phyloP scores from a whole-genome alignment of 2,888 invertebrate species.

The Spialia ferax region DNA sequence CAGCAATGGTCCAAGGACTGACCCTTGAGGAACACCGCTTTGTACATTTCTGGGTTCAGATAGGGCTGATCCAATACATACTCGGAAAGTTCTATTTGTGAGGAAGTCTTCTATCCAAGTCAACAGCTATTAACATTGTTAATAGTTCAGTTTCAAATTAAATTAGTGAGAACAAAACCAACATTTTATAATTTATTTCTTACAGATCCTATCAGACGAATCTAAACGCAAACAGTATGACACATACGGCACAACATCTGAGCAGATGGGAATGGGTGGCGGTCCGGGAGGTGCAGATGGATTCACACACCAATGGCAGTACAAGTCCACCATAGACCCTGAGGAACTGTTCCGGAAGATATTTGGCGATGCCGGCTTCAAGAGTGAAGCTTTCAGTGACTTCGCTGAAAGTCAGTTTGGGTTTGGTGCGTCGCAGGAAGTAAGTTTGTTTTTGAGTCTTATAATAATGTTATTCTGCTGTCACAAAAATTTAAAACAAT shows the following conservation, averaged over 20 bases:
- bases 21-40: no score
- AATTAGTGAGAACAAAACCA: no score
- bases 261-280: slow-evolving; percentile 93
- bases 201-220: slow-evolving; percentile 95
- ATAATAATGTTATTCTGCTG: neutral
- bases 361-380: slow-evolving; percentile 95
- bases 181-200: neutral
- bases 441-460: slow-evolving; percentile 59
- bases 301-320: slow-evolving; percentile 93
- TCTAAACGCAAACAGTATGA: slow-evolving; percentile 97
- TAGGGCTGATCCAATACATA: no score
- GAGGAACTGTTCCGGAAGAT: slow-evolving; percentile 99
- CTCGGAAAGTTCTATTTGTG: no score
- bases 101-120: no score
- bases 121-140: no score
- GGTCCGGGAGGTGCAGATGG: slow-evolving; percentile 86
- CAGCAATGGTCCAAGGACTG: no score
- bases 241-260: slow-evolving; percentile 95
- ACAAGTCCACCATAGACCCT: slow-evolving; percentile 96
- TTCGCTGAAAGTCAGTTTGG: slow-evolving; percentile 96
- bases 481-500: no score
- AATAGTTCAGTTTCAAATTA: no score
- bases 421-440: slow-evolving; percentile 96
- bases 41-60: no score
- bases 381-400: slow-evolving; percentile 90